Percentiles rank a stretch among this genome's conserved stretches.
These are phyloP conservation scores for Malurus splendens DNA, from an alignment of 2,797 vertebrate genomes.

Conservation along the genomic window DNA sequence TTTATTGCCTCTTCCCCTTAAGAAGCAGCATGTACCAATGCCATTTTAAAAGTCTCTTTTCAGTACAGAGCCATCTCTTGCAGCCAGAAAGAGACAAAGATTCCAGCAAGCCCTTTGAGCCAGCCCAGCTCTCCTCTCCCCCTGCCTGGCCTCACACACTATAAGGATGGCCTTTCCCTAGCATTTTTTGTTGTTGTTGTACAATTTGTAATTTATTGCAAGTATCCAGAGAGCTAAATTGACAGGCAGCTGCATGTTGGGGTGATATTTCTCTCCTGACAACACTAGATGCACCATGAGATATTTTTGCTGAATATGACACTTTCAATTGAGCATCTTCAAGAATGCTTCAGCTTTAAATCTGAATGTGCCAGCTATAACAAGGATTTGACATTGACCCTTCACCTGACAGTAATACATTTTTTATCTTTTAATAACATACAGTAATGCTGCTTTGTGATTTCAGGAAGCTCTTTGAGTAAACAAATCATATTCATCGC, in stretches of 20 bases:
- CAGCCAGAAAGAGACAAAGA: not conserved
- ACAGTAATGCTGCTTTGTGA: not conserved
- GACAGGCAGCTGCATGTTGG: not conserved
- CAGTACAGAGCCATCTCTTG: not conserved
- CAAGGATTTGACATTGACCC: constrained; percentile 30
- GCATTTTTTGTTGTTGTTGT: not conserved
- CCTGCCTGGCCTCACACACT: fast-evolving
- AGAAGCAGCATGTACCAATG: not conserved
- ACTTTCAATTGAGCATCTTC: not conserved
- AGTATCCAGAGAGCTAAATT: not conserved
- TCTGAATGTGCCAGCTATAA: constrained; percentile 19
- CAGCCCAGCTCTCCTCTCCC: not conserved
- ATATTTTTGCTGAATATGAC: constrained; percentile 29
- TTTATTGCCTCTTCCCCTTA: not conserved
- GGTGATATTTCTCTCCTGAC: constrained; percentile 1
- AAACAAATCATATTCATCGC: constrained; percentile 32
- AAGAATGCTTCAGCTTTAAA: constrained; percentile 12
- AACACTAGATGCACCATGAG: not conserved
- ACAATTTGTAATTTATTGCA: not conserved
- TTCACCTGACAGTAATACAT: constrained; percentile 45
- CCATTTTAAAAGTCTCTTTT: not conserved
- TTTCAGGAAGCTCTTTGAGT: constrained; percentile 26
- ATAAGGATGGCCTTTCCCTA: not conserved
- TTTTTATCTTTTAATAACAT: constrained; percentile 62
- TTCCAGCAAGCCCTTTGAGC: not conserved